Percentiles rank a stretch among this genome's conserved stretches.
Conservation (phyloP, 2,797 vertebrate genomes). For the Sebastes vulpes region DNA sequence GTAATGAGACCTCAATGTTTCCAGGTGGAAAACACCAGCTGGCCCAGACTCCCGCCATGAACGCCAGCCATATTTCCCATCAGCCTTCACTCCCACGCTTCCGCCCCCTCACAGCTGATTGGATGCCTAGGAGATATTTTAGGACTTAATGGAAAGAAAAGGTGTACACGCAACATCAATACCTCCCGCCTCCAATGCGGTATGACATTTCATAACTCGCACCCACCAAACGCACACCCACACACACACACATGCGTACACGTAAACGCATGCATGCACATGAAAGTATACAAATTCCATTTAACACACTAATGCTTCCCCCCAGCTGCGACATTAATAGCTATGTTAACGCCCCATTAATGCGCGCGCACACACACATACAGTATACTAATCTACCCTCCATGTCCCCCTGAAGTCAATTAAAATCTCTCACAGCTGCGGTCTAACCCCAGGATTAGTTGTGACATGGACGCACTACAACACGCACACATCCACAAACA, state of each 20-base stretch:
- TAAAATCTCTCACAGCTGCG: conserved; percentile 56
- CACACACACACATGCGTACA: neutral
- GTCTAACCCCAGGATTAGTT: conserved; percentile 38
- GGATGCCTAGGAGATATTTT: conserved; percentile 48
- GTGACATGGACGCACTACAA: conserved; percentile 25
- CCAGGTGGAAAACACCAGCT: neutral
- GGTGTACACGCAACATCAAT: conserved; percentile 46
- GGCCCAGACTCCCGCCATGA: conserved; percentile 3
- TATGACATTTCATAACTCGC: conserved; percentile 47
- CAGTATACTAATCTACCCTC: conserved; percentile 35
- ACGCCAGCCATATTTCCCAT: conserved; percentile 31
- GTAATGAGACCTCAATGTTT: neutral
- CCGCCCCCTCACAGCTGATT: conserved; percentile 46
- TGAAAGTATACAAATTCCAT: conserved; percentile 60
- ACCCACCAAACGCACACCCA: conserved; percentile 9
- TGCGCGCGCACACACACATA: conserved; percentile 8
- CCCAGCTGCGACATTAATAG: conserved; percentile 74
- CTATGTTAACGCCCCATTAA: conserved; percentile 60
- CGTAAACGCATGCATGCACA: neutral
- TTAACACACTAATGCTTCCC: conserved; percentile 49
- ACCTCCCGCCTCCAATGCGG: conserved; percentile 33
- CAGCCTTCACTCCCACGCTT: conserved; percentile 15
- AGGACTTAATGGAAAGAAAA: conserved; percentile 13
- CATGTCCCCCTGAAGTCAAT: conserved; percentile 54
- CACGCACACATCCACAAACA: conserved; percentile 10